Conservation (phyloP, 2,797 vertebrate species). For the Pterois miles region DNA sequence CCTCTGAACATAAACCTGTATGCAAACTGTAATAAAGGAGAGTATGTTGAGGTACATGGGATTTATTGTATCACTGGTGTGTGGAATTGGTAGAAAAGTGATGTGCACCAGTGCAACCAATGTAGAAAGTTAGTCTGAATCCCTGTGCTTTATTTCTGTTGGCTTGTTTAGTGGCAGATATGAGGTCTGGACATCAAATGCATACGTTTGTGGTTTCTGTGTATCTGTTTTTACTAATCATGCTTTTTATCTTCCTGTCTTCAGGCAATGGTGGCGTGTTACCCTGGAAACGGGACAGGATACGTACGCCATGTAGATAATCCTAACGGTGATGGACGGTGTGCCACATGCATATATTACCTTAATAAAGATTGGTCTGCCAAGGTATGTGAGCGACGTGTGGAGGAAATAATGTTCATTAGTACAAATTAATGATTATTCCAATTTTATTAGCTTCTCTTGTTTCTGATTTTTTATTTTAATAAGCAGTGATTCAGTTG, state of each 20-base stretch:
- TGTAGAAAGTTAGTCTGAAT: too few relatives aligned
- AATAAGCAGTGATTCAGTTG: not conserved
- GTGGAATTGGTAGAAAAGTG: too few relatives aligned
- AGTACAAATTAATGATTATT: not conserved
- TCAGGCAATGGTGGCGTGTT: constrained; percentile 97
- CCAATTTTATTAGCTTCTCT: not conserved
- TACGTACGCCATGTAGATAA: constrained; percentile 97
- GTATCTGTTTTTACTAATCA: constrained; percentile 47
- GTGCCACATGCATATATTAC: constrained; percentile 98
- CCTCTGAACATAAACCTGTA: too few relatives aligned
- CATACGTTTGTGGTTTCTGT: not conserved
- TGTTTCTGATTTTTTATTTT: not conserved
- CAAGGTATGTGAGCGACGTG: constrained; percentile 83
- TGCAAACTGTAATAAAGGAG: too few relatives aligned
- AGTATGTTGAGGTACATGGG: too few relatives aligned
- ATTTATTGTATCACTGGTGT: too few relatives aligned
- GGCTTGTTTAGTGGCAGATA: not conserved
- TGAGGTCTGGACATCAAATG: not conserved
- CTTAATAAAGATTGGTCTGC: constrained; percentile 97
- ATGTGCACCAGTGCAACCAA: too few relatives aligned
- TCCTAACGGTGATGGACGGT: constrained; percentile 94
- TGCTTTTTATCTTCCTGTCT: constrained; percentile 44
- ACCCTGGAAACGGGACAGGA: constrained; percentile 94
- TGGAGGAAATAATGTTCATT: not conserved
- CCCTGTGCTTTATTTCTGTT: not conserved